A percentile compares a stretch with the other conserved stretches of the same genome.
phyloP scores from a whole-genome alignment of 2,113 vertebrate species.

The Ia io region DNA sequence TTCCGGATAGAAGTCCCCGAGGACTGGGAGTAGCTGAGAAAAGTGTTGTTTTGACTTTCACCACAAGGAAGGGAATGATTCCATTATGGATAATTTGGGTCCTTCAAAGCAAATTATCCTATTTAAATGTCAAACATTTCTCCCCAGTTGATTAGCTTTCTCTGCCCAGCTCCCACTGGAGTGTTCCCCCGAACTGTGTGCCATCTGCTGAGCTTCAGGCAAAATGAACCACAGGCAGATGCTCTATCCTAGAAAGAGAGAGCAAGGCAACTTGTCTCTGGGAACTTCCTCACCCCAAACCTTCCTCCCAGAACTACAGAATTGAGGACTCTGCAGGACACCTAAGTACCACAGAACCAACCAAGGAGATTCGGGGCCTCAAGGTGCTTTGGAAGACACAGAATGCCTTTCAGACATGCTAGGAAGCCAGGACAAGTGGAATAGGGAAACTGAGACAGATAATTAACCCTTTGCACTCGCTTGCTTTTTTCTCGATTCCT shows the following conservation, averaged over 20 bases:
- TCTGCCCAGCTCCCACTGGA: neutral
- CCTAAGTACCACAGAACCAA: neutral
- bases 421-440: neutral
- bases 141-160: conserved; percentile 27
- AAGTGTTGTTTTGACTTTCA: neutral
- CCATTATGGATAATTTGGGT: conserved; percentile 5
- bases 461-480: too few relatives aligned
- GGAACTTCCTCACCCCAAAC: neutral
- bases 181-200: neutral
- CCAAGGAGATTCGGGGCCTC: neutral
- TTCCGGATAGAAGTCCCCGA: neutral
- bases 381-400: neutral
- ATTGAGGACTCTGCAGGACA: neutral
- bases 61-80: neutral
- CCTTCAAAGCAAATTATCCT: conserved; percentile 32
- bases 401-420: neutral
- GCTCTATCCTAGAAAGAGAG: neutral
- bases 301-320: neutral
- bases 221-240: neutral
- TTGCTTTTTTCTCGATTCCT: too few relatives aligned
- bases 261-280: neutral
- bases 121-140: neutral
- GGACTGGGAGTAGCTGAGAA: neutral
- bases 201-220: conserved; percentile 29
- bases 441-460: neutral